phyloP scores from a whole-genome alignment of 2,797 vertebrate genomes.

The Sebastes minor region DNA sequence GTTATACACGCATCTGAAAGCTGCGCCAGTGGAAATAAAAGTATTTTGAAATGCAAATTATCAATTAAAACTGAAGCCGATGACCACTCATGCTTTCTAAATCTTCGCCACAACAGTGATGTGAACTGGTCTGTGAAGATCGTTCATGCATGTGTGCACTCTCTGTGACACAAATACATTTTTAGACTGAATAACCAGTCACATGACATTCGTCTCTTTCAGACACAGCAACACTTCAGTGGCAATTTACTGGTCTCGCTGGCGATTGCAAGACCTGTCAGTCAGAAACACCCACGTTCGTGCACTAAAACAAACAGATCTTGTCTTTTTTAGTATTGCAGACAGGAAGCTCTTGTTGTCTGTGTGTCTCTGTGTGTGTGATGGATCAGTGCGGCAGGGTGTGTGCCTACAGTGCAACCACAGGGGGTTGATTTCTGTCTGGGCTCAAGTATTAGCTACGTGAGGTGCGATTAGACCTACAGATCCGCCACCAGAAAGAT shows the following conservation, averaged over 20 bases:
- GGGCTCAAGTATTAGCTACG: constrained; percentile 22
- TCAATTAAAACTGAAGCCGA: background rate
- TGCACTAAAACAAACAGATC: background rate
- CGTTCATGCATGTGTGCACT: background rate
- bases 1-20: background rate
- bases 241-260: background rate
- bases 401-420: constrained; percentile 7
- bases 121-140: background rate
- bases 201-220: background rate
- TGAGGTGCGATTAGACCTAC: constrained; percentile 6
- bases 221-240: background rate
- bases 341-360: background rate
- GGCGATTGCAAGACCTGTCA: background rate
- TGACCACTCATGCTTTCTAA: background rate
- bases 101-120: background rate
- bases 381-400: constrained; percentile 2
- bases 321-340: background rate
- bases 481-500: constrained; percentile 7
- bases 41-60: constrained; percentile 18
- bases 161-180: background rate
- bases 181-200: background rate
- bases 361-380: constrained; percentile 15
- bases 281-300: background rate
- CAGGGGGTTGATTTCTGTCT: constrained; percentile 67
- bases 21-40: background rate